A percentile compares a stretch with the other conserved stretches of the same genome.
phyloP scores from a whole-genome alignment of 2,888 invertebrate genomes.

The Cerastis rubricosa region DNA sequence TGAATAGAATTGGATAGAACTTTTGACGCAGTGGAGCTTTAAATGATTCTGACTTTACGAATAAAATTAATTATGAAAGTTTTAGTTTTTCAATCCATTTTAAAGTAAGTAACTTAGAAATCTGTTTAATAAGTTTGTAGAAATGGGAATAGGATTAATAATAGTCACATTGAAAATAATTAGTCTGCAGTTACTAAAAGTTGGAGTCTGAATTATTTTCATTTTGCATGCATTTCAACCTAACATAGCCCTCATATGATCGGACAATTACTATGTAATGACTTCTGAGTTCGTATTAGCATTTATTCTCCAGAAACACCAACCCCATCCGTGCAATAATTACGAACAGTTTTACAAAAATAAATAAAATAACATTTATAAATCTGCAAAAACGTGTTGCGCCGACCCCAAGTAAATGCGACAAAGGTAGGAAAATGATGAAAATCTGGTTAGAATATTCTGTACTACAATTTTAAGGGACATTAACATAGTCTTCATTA shows the following conservation, averaged over 20 bases:
- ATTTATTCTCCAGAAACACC: too few species aligned
- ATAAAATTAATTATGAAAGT: constrained; percentile 15
- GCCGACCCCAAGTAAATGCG: not conserved
- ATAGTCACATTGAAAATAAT: not conserved
- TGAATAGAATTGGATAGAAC: constrained; percentile 16
- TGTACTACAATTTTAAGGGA: too few species aligned
- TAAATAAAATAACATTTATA: too few species aligned
- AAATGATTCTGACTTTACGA: not conserved
- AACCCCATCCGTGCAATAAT: too few species aligned
- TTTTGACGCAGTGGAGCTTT: constrained; percentile 1
- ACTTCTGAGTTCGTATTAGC: too few species aligned
- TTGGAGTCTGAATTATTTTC: not conserved
- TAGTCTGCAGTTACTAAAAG: not conserved
- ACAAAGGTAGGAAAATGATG: not conserved
- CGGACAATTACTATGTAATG: too few species aligned
- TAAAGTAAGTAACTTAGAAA: constrained; percentile 1
- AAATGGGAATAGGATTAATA: not conserved
- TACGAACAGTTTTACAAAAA: not conserved
- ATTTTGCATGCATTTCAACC: not conserved
- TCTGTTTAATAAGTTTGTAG: not conserved
- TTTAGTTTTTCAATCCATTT: not conserved
- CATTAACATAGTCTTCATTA: too few species aligned
- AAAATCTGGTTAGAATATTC: too few species aligned
- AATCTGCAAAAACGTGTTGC: too few species aligned
- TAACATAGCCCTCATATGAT: not conserved